Evolutionary conservation across 2,797 vertebrate genomes (phyloP), one percentile per base, ranked within the genome.

Genomic region (Cygnus olor): DNA sequence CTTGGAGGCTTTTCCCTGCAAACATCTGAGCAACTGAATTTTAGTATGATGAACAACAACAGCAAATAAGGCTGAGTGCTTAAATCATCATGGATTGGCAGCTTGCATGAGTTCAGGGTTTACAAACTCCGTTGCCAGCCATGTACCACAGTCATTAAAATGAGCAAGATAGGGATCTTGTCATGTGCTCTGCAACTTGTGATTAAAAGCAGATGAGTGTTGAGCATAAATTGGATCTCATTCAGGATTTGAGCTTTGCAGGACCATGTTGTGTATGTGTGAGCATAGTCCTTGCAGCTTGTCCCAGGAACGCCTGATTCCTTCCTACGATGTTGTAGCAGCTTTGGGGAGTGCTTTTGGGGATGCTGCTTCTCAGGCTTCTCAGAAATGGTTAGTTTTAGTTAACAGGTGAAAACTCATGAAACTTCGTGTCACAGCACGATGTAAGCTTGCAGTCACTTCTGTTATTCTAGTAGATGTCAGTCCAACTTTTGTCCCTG

Each of bases 231-330:
- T 14, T 44, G 25, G 25, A 34, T 44, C 15, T 86, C 24, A 27
- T 58, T 32, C 68, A 87, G 20, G 69, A n/a, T 42, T 61, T 92
- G 72, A 88, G 36, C 49, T 85, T 71, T 89, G 28, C 40, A 45
- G 71, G 42, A 25, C 27, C 27, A 14, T 44, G 5, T 80, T 57
- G n/a, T 1, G 0, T 7, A n/a, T 5, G 0, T 45, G 21, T 15
- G 17, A 11, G 3, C 9, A 4, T 32, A 40, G 56, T 38, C 36
- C 19, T 66, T 36, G 34, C 9, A 45, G 34, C 42, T 25, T 3
- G 3, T 63, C 66, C 63, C 18, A 56, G 45, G n/a, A 6, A 34
- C 21, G 7, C 18, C 56, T 28, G 32, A 19, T 36, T 36, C 11
- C 44, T 38, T 56, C 30, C 57, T 36, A 24, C 21, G 11, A 2